Evolutionary conservation across 2,888 invertebrate genomes (phyloP), one percentile per base, ranked within the genome.

Genomic region (Drosophila austrosaltans): DNA sequence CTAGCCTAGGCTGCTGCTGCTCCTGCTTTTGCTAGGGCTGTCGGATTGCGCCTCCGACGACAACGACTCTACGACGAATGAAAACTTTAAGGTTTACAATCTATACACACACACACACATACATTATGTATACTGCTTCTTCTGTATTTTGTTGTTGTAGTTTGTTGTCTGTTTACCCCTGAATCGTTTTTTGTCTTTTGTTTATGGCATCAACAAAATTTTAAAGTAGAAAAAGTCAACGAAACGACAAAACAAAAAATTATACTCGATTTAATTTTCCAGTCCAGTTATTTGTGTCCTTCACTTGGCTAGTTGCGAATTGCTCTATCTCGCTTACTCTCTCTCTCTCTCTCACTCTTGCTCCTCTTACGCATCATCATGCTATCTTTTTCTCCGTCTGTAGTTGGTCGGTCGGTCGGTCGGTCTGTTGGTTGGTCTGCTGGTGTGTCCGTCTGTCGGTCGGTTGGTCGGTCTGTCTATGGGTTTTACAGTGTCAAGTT

Each of bases 251-350:
- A 48, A 75, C 73, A 79, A 79, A 87, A 89, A 89, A 87, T 82
- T 82, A 75, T 86, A 87, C 80, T 84, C 87, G 77, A 90, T 90
- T 89, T 90, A 89, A 89, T 90, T 90, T 90, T 90, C 87, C 88
- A 89, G 89, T 86, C 85, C 90, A 90, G 89, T 89, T 86, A 79
- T 54, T 54, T 58, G 53, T 54, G 71, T 57, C 66, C 56, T 71
- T 53, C 66, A 39, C 48, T 57, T 20, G 36, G 53, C 58, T 54
- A 54, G 54, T 54, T 53, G 68, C 30, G 40, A 53, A 5, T 44
- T 12, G 39, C 25, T n/a, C 53, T 66, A 69, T 61, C 36, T 57
- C 57, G 20, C 57, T 58, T 53, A 25, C n/a, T 22, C 12, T 28
- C 25, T 12, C 7, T 20, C 40, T 58, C 62, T 63, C 36, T 70